Conservation (phyloP, 2,797 vertebrate genomes). For the Pangasius sanitwongsei region DNA sequence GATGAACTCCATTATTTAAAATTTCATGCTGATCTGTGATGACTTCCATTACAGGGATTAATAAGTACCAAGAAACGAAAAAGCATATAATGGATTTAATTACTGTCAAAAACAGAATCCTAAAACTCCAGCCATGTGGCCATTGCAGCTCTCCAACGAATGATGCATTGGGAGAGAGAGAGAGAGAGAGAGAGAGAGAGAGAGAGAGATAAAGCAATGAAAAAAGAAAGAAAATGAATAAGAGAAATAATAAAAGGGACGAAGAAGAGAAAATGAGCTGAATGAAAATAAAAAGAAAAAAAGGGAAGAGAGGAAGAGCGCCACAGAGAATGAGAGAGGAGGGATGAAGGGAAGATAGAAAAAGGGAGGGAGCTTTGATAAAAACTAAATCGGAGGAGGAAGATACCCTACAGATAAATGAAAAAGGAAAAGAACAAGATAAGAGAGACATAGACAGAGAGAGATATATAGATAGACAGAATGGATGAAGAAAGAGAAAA, state of each 20-base stretch:
- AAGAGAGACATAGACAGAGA: neutral
- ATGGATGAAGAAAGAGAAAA: neutral
- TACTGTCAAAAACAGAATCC: conserved; percentile 24
- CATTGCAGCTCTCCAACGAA: neutral
- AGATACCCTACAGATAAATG: neutral
- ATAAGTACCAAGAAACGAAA: conserved; percentile 2
- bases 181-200: conserved; percentile 6
- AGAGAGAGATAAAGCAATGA: neutral
- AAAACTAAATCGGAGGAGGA: neutral
- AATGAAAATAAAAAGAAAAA: neutral
- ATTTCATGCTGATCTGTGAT: conserved; percentile 10
- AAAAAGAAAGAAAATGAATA: neutral
- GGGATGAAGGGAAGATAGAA: neutral
- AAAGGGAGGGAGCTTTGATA: neutral
- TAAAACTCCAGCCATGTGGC: neutral
- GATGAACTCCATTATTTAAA: conserved; percentile 16
- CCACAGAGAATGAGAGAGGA: neutral
- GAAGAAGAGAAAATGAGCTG: neutral
- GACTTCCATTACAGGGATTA: conserved; percentile 18
- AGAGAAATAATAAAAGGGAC: neutral
- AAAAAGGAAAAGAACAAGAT: neutral
- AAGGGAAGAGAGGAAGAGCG: neutral
- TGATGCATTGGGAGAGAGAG: neutral
- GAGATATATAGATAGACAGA: neutral
- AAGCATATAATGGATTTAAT: conserved; percentile 19